phyloP scores from a whole-genome alignment of 2,113 vertebrate genomes.

The Oreochromis aureus region DNA sequence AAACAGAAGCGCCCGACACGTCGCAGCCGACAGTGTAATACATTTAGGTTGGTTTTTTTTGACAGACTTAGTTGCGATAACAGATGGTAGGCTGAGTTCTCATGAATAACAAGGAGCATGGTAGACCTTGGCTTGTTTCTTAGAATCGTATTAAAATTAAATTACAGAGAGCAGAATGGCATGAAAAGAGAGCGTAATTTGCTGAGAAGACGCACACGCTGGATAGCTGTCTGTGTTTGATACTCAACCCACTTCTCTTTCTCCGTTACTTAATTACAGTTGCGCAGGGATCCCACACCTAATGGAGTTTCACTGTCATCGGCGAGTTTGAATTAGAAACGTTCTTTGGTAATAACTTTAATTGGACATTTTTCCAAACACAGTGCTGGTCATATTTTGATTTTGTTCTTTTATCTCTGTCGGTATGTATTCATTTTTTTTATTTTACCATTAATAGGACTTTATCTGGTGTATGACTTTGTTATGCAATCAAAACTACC shows the following conservation, averaged over 20 bases:
- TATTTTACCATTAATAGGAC: neutral
- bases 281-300: neutral
- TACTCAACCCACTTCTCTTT: neutral
- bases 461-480: neutral
- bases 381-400: neutral
- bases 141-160: slow-evolving; percentile 22
- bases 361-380: neutral
- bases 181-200: neutral
- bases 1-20: neutral
- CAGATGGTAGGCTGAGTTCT: slow-evolving; percentile 21
- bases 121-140: slow-evolving; percentile 1
- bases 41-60: neutral
- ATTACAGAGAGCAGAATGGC: slow-evolving; percentile 8
- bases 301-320: neutral
- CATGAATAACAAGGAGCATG: slow-evolving; percentile 28
- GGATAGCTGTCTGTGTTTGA: neutral
- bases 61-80: neutral
- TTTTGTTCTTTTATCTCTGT: neutral
- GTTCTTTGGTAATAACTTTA: neutral
- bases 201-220: neutral
- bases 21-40: neutral
- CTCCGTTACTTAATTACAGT: neutral
- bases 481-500: neutral
- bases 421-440: neutral
- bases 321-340: neutral